Evolutionary conservation across 1,140 invertebrate species (phyloP), one percentile per base, ranked within the genome.

Genomic region (Trachymyrmex cornetzi): DNA sequence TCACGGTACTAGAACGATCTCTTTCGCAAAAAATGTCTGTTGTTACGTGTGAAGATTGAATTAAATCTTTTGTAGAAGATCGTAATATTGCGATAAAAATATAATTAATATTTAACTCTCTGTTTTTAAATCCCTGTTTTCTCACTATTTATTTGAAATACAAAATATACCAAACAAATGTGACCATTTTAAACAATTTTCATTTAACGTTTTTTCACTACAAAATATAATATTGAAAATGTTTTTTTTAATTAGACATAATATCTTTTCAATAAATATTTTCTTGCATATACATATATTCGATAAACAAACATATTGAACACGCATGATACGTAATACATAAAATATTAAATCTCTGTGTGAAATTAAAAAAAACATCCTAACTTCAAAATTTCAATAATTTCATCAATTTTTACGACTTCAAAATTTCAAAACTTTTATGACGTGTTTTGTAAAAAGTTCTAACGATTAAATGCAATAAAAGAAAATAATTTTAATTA

Each of bases 1-100:
- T 44, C 72, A 27, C 9, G 24, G 24, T 24, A 44, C 80, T 87
- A 92, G 93, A 44, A 44, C 87, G 71, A 92, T 92, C 90, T 92
- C 87, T 89, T 89, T 89, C 81, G 69, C 16, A 48, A 38, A 88
- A 22, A 92, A 86, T 90, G 44, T 57, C 64, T 75, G 0, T 12
- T 16, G 30, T n/a, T 16, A 11, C 9, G 48, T 7, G 12, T 34
- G 34, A 55, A 3, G n/a, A 30, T 6, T 55, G n/a, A 24, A 12
- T 44, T 11, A 44, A 74, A 61, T 59, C 6, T 24, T 48, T 74
- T 63, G n/a, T 14, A 19, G 72, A 59, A 44, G 1, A 69, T 30
- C 2, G 12, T 82, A 74, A 61, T 59, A 48, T 82, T 38, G 34
- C 19, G 7, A 24, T n/a, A 12, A 16, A 80, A 57, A 64, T 81